Evolutionary conservation across 2,797 vertebrate species (phyloP), one percentile per base, ranked within the genome.

Genomic region (Staurois parvus): DNA sequence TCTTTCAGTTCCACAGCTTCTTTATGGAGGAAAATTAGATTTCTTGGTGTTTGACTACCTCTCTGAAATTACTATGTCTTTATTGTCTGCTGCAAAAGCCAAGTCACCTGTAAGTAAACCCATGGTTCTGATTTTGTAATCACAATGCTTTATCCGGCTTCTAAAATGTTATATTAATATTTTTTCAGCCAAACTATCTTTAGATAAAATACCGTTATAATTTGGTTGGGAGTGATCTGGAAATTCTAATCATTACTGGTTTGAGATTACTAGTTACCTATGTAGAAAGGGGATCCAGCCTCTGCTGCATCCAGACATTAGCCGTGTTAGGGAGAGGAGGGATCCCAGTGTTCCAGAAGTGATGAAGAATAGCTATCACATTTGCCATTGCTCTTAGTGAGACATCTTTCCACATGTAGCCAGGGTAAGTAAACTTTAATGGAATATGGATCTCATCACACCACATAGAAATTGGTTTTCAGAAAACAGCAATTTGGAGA

Each of bases 31-130:
- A 73, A 94, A 95, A 80, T 88, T 97, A 91, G 94, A 96, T 94
- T 97, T 95, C 91, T 94, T 97, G 85, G 95, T 96, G 72, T 98
- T 97, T 84, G 95, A 96, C 90, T 96, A 97, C 90, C 95, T 98
- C 48, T 98, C 96, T 40, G 96, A 97, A 91, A 95, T 97, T 91
- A 97, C 95, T 84, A 95, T 97, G 95, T 96, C 96, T 24, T 92
- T 98, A 83, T 93, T 97, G 87, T 93, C 95, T 2, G 94, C 95
- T 0, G 93, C 93, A 88, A 96, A 93, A 91, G 79, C 93, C 79
- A 96, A 94, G 87, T 92, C 83, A 28, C 92, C 96, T n/a, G 95
- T 97, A 88, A 97, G 96, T 94, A 86, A 40, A 75, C 17, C 21
- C 21, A 56, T 56, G 10, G 52, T 24, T 24, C 7, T 59, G 48